Evolutionary conservation across 2,888 invertebrate species (phyloP), one percentile per base, ranked within the genome.

Genomic region (Lasioglossum lativentre): DNA sequence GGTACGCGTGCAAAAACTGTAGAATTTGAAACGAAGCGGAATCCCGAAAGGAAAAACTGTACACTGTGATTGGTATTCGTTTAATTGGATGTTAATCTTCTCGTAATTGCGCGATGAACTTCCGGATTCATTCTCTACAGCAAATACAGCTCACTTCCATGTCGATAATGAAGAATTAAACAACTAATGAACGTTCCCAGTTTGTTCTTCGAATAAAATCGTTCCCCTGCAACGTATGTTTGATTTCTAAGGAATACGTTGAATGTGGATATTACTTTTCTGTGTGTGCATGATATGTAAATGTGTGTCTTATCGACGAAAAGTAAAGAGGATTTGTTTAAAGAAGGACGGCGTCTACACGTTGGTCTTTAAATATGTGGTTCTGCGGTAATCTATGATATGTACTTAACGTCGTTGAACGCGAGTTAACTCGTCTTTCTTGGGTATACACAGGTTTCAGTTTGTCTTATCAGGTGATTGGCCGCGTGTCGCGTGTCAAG

Each of bases 391-490:
- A 68, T 68, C 38, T 68, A 23, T 23, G 34, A 68, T 38, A 68
- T 38, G 23, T n/a, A 10, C 10, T 40, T 38, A 38, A n/a, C 34
- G 38, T 70, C 23, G n/a, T 23, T 40, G n/a, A 70, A n/a, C 68
- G 19, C 30, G 27, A 23, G 56, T 73, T 40, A 38, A 68, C 66
- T 59, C 52, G 45, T 19, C 59, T 77, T 56, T 68, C 56, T 14
- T 34, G 38, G 14, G 66, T 66, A n/a, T 34, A 23, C 19, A 73
- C 40, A 34, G 63, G 83, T 34, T 75, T 83, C 74, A 79, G 80
- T 85, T 85, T 85, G 82, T 78, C 80, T 88, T 88, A n/a, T 85
- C 80, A 71, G 45, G 16, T 76, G 87, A 89, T 88, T 72, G 80
- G 81, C 42, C 30, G 47, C 63, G 80, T 80, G 71, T 80, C 59